phyloP scores from a whole-genome alignment of 2,888 invertebrate genomes.

The Orthosia incerta region DNA sequence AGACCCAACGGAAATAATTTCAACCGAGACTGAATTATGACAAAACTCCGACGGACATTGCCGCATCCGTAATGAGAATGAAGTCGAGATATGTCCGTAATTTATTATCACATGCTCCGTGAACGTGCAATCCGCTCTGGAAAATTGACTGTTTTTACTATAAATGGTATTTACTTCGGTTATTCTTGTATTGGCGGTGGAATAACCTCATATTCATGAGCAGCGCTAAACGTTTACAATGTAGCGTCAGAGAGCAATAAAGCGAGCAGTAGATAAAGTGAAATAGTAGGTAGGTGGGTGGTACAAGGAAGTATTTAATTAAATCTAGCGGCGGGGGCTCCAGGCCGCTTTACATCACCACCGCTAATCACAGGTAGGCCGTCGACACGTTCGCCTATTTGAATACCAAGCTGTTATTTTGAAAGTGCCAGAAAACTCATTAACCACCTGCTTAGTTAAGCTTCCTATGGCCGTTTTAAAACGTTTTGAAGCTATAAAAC shows the following conservation, averaged over 20 bases:
- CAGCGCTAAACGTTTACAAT: constrained; percentile 68
- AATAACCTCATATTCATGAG: constrained; percentile 67
- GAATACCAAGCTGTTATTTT: constrained; percentile 82
- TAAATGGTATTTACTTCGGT: constrained; percentile 63
- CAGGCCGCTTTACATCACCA: constrained; percentile 83
- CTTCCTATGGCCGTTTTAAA: constrained; percentile 43
- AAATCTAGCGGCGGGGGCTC: constrained; percentile 85
- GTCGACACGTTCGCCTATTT: constrained; percentile 84
- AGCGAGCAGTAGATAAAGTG: constrained; percentile 80
- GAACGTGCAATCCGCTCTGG: constrained; percentile 73
- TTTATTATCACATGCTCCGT: constrained; percentile 87
- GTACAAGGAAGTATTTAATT: constrained; percentile 89
- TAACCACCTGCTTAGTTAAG: constrained; percentile 66
- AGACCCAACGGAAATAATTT: constrained; percentile 90
- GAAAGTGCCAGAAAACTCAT: constrained; percentile 77
- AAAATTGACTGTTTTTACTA: constrained; percentile 81
- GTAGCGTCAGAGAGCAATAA: constrained; percentile 78
- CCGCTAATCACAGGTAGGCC: constrained; percentile 88
- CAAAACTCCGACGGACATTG: constrained; percentile 90
- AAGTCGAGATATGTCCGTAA: constrained; percentile 89
- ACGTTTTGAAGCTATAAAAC: constrained; percentile 22
- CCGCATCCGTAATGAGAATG: constrained; percentile 91
- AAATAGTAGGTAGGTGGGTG: constrained; percentile 84
- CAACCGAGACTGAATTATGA: constrained; percentile 91
- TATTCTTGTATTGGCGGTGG: constrained; percentile 58